phyloP scores from a whole-genome alignment of 2,888 invertebrate species.

The Drosophila merina region DNA sequence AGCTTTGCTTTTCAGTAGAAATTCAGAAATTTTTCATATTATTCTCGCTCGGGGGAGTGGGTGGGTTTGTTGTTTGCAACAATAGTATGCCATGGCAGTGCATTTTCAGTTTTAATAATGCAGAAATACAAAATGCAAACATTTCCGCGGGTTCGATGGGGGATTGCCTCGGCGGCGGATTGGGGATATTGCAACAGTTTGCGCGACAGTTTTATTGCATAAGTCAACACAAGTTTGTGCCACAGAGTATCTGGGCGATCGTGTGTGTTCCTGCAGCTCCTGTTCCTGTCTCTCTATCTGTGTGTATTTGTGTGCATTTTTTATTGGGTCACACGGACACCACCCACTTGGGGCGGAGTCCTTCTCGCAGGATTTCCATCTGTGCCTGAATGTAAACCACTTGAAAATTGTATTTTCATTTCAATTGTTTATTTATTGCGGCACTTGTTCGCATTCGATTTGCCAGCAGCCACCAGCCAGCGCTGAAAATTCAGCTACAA shows the following conservation, averaged over 20 bases:
- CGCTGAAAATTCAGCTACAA: constrained; percentile 40
- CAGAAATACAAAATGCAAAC: constrained; percentile 79
- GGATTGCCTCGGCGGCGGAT: constrained; percentile 47
- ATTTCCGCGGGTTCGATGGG: constrained; percentile 63
- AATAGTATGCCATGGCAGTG: constrained; percentile 53
- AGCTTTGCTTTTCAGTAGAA: constrained; percentile 47
- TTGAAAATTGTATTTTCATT: constrained; percentile 80
- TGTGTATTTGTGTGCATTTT: constrained; percentile 45
- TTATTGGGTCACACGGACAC: constrained; percentile 63
- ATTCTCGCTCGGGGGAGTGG: constrained; percentile 32
- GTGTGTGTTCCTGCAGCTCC: constrained; percentile 20
- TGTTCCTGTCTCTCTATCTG: constrained; percentile 23
- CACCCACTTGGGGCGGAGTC: constrained; percentile 11
- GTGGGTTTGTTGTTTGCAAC: constrained; percentile 24
- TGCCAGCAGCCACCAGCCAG: constrained; percentile 43
- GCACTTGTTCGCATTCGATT: constrained; percentile 81
- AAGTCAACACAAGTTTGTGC: constrained; percentile 76
- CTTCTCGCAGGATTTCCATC: constrained; percentile 39
- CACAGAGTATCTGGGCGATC: constrained; percentile 49
- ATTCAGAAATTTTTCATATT: constrained; percentile 73
- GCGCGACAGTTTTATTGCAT: constrained; percentile 79
- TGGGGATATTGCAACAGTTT: constrained; percentile 62
- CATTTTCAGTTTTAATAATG: constrained; percentile 79
- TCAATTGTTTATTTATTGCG: constrained; percentile 80
- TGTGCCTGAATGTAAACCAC: constrained; percentile 67